Evolutionary conservation across 30 jellyfish, hydroid and myxozoan species (phyloP).

Genomic region (Aurelia aurita complex sp. Pacific): DNA sequence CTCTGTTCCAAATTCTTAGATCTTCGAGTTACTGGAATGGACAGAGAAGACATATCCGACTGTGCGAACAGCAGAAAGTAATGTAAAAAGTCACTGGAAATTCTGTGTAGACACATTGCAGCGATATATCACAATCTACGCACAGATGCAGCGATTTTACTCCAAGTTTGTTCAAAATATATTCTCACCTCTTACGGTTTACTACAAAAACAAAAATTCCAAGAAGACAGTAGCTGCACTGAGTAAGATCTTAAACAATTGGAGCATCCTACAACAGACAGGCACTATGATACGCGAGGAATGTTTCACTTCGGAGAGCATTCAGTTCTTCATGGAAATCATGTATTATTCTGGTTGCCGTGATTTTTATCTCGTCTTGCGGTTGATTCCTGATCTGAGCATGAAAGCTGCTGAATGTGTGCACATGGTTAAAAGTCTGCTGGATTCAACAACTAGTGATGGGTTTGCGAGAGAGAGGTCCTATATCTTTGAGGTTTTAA

Average conservation of each 20-base stretch:
- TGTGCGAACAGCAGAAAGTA: conserved; percentile 13
- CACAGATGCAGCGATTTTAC: conserved; percentile 61
- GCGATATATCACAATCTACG: conserved; percentile 47
- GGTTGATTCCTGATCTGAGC: conserved; percentile 70
- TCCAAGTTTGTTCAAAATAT: conserved; percentile 58
- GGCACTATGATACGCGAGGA: conserved; percentile 39
- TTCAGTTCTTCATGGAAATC: conserved; percentile 66
- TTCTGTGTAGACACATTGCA: conserved; percentile 56
- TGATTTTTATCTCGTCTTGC: conserved; percentile 57
- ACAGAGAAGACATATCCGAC: conserved; percentile 62
- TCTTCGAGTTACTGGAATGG: conserved; percentile 58
- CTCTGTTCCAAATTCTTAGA: conserved; percentile 14
- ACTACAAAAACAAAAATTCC: conserved; percentile 25
- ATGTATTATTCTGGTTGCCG: conserved; percentile 59
- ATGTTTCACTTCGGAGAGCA: conserved; percentile 60
- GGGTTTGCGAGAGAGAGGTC: conserved; percentile 56
- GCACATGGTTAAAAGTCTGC: conserved; percentile 38
- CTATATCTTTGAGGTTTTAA: conserved; percentile 41
- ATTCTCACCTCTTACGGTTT: conserved; percentile 47
- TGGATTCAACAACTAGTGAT: conserved; percentile 39
- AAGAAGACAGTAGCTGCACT: conserved; percentile 33
- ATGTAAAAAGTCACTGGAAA: conserved; percentile 53
- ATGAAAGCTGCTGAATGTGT: conserved; percentile 74
- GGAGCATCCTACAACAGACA: conserved; percentile 62
- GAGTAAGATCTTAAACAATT: conserved; percentile 40